Evolutionary conservation across 2,113 vertebrate genomes (phyloP).

Genomic region (Typhlomys cinereus): DNA sequence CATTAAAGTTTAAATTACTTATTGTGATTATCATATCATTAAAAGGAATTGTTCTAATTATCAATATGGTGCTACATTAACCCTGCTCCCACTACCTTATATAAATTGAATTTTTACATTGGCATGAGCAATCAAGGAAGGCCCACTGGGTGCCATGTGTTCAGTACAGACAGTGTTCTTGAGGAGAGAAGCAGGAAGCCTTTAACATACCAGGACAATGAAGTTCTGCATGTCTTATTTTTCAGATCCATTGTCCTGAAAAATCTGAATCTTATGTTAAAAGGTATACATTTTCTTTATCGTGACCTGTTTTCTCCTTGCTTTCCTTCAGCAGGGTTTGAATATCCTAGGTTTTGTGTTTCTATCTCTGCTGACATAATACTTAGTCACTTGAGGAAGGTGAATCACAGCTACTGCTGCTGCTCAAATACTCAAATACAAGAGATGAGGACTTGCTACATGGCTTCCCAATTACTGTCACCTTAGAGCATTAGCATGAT

Average conservation of each 20-base stretch:
- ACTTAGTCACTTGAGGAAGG: neutral
- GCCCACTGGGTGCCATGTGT: neutral
- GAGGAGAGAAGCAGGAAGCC: neutral
- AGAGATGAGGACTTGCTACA: neutral
- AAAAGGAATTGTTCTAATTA: neutral
- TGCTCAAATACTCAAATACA: neutral
- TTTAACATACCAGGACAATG: neutral
- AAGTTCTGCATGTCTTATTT: neutral
- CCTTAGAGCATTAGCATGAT: neutral
- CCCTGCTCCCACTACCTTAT: neutral
- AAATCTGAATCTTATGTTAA: neutral
- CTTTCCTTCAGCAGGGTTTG: neutral
- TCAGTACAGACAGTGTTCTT: neutral
- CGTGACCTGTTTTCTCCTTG: neutral
- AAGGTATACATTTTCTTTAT: neutral
- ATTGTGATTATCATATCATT: neutral
- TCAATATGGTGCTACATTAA: neutral
- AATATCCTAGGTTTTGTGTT: neutral
- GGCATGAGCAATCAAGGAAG: neutral
- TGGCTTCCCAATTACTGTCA: neutral
- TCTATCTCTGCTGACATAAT: neutral
- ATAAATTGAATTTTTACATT: neutral
- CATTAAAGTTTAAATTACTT: neutral
- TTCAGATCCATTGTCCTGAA: conserved; percentile 1
- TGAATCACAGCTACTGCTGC: neutral